phyloP scores from a whole-genome alignment of 2,113 vertebrate genomes.

The Mirza zaza region DNA sequence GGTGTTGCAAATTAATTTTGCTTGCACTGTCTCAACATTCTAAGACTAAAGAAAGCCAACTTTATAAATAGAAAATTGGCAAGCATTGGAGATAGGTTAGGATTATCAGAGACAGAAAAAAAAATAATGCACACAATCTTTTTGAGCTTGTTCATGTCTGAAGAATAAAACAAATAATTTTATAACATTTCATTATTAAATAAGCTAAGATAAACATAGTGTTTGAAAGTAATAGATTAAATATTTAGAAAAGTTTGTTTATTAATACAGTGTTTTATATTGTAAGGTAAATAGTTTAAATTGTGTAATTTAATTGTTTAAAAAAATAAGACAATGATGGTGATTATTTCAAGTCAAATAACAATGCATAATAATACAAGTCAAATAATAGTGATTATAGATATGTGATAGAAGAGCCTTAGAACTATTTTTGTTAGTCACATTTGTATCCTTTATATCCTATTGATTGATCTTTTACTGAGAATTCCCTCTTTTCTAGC shows the following conservation, averaged over 20 bases:
- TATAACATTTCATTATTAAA: not conserved
- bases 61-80: slow-evolving; percentile 65
- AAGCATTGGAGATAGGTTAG: not conserved
- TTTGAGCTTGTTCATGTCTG: not conserved
- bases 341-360: not conserved
- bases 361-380: not conserved
- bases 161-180: not conserved
- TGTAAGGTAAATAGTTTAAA: not conserved
- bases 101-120: not conserved
- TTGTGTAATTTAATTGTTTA: not conserved
- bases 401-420: not conserved
- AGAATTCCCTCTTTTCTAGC: not conserved
- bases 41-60: slow-evolving; percentile 33
- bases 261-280: not conserved
- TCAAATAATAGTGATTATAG: not conserved
- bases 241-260: not conserved
- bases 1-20: slow-evolving; percentile 62
- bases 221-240: not conserved
- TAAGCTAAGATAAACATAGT: not conserved
- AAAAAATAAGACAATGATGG: not conserved
- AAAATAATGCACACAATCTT: not conserved
- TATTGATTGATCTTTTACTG: not conserved
- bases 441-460: not conserved
- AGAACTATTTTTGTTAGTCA: not conserved
- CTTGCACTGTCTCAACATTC: slow-evolving; percentile 20